Evolutionary conservation across 2,888 invertebrate genomes (phyloP).

Genomic region (Acanthosepion esculentum): DNA sequence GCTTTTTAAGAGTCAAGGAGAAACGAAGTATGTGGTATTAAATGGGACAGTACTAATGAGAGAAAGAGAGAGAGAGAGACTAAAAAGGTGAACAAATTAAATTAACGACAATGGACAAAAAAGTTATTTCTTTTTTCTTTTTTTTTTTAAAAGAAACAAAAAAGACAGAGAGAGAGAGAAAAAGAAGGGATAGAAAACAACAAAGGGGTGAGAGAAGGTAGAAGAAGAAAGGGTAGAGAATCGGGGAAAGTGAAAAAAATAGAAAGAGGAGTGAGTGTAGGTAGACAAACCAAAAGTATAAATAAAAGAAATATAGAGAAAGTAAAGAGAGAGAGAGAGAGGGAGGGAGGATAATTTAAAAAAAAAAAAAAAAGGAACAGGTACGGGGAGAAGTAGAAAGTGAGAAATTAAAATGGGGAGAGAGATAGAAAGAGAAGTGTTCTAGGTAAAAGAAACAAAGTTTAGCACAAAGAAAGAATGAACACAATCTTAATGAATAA

Average conservation of each 20-base stretch:
- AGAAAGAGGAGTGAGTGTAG: background rate
- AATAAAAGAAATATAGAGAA: background rate
- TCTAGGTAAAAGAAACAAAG: background rate
- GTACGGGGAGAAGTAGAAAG: too few relatives aligned
- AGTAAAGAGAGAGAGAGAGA: too few relatives aligned
- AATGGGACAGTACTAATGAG: background rate
- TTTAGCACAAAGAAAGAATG: background rate
- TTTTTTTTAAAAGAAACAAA: too few relatives aligned
- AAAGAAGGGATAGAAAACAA: background rate
- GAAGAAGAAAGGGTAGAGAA: background rate
- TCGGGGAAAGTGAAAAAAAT: background rate
- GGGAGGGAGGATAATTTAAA: too few relatives aligned
- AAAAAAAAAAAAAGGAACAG: too few relatives aligned
- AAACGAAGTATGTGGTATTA: background rate
- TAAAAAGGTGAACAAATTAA: too few relatives aligned
- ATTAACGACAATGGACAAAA: too few relatives aligned
- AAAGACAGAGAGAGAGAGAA: background rate
- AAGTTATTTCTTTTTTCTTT: too few relatives aligned
- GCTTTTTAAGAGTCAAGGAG: background rate
- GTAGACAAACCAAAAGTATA: background rate
- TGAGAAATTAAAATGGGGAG: background rate
- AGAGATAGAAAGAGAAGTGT: too few relatives aligned
- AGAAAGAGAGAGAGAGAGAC: too few relatives aligned
- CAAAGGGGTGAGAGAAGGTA: background rate
- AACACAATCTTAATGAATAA: background rate